Evolutionary conservation across 2,888 invertebrate genomes (phyloP).

Genomic region (Athetis lepigone): DNA sequence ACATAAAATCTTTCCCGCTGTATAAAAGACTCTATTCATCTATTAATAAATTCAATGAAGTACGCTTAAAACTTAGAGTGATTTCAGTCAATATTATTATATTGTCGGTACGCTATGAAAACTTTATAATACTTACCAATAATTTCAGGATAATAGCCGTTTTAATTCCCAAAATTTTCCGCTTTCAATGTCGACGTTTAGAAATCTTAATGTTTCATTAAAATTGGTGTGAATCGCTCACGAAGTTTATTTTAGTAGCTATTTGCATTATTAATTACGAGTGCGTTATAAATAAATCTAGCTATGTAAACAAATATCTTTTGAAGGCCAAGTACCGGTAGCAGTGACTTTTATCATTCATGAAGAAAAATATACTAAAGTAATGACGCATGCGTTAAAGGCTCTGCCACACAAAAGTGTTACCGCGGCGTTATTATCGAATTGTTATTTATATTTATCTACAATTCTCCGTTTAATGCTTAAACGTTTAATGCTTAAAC

Average conservation of each 20-base stretch:
- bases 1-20: too few species aligned
- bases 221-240: background rate
- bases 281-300: slow-evolving; percentile 4
- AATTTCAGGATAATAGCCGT: background rate
- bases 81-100: slow-evolving; percentile 12
- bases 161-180: background rate
- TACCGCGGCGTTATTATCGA: too few species aligned
- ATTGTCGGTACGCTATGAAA: slow-evolving; percentile 1
- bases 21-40: too few species aligned
- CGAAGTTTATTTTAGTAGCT: slow-evolving; percentile 4
- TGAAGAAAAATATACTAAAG: background rate
- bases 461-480: too few species aligned
- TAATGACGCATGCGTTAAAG: too few species aligned
- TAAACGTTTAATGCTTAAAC: too few species aligned
- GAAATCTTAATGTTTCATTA: background rate
- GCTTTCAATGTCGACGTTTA: background rate
- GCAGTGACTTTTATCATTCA: background rate
- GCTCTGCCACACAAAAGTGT: too few species aligned
- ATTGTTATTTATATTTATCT: too few species aligned
- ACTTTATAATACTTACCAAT: slow-evolving; percentile 21
- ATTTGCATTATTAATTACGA: slow-evolving; percentile 11
- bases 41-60: too few species aligned
- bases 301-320: background rate
- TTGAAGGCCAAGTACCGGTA: slow-evolving; percentile 5
- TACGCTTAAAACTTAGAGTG: background rate